Conservation (phyloP, 2,797 vertebrate species). For the Amblyraja radiata region DNA sequence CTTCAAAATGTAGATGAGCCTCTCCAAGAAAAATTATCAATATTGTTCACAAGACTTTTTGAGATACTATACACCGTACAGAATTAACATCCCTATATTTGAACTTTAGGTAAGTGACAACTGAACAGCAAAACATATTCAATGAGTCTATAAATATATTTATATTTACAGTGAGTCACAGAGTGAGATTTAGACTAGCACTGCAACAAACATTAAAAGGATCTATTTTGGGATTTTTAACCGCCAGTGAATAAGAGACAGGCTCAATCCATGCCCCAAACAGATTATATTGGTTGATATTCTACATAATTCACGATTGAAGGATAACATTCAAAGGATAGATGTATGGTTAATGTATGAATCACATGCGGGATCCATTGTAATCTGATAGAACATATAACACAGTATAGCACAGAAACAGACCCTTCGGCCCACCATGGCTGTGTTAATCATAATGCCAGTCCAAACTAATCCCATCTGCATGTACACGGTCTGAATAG, state of each 20-base stretch:
- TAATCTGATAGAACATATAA: no score
- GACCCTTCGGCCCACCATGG: no score
- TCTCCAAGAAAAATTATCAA: background rate
- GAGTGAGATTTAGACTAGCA: conserved; percentile 19
- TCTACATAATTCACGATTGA: background rate
- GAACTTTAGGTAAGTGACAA: background rate
- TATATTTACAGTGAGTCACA: conserved; percentile 34
- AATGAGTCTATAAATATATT: conserved; percentile 31
- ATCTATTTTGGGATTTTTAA: background rate
- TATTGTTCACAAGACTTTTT: background rate
- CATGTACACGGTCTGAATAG: no score
- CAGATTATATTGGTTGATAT: background rate
- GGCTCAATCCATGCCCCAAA: background rate
- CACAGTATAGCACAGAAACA: no score
- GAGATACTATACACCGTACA: background rate
- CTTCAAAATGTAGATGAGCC: background rate
- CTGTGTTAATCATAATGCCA: no score
- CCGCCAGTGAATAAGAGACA: conserved; percentile 14
- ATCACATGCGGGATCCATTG: background rate
- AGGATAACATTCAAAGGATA: background rate
- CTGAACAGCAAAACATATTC: conserved; percentile 2
- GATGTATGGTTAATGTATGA: background rate
- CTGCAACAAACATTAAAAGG: conserved; percentile 4
- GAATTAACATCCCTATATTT: background rate
- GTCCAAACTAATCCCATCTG: no score